Base-by-base conservation (phyloP, 2,888 invertebrate genomes). In the Luperina testacea region DNA sequence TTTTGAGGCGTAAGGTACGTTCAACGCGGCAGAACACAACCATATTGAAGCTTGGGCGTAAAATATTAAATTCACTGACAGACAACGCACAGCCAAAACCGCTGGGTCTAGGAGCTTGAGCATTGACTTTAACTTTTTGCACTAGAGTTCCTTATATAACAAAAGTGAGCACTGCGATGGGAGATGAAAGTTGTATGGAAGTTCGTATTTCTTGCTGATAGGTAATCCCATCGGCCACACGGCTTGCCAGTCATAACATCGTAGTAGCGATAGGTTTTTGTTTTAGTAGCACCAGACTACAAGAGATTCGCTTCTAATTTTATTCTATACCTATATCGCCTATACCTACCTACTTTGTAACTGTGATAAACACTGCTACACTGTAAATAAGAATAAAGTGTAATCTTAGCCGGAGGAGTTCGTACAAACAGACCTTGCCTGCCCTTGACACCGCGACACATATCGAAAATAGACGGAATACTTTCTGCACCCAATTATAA, bases 371-470 rank as follows among this genome's bases (percentile, higher is more conserved):
- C 69, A 32, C 7, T 24, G 53, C 57, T 67, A 63, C 42, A 75
- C 68, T 75, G 77, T 84, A 87, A 84, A 85, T 81, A 84, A 67
- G 75, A 51, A 70, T 38, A 61, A 72, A 71, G 51, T 53, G 78
- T 87, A 77, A 87, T 87, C 72, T 45, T 3, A n/a, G 9, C 4
- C 59, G 63, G 32, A 63, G 77, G 27, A 53, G 59, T 27, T 51
- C 24, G 57, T 27, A 38, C 74, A n/a, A 53, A 79, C 75, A 83
- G 72, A 81, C 82, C 84, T 87, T 81, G 84, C 81, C 81, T 90
- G 85, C 82, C 86, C 89, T 89, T 87, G 85, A 87, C 80, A 80
- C 68, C 75, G 45, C 72, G 79, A 80, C 76, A 75, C 78, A 70
- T 8, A 76, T 78, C 53, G 7, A 75, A 84, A 68, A 70, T 75